Conservation (phyloP, 2,888 invertebrate genomes). For the Nomada lathburiana region DNA sequence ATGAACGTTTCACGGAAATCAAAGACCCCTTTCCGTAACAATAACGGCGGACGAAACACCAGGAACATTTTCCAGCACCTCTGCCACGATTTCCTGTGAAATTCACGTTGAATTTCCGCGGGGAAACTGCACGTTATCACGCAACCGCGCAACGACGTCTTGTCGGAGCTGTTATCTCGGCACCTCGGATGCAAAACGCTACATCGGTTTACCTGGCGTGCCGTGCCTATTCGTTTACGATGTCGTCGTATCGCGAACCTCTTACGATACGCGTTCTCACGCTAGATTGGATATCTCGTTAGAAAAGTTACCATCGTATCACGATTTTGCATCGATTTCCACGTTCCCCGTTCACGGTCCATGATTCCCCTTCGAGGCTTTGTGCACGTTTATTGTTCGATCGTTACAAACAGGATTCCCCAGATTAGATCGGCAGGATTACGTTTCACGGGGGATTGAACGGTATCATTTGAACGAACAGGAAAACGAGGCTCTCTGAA, state of each 20-base stretch:
- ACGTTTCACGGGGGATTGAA: background rate
- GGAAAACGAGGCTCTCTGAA: background rate
- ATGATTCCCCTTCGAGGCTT: background rate
- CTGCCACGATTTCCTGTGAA: background rate
- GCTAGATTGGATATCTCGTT: background rate
- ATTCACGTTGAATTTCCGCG: background rate
- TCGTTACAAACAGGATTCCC: too few relatives aligned
- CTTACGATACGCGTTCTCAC: slow-evolving; percentile 4
- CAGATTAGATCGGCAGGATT: background rate
- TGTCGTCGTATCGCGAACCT: slow-evolving; percentile 1
- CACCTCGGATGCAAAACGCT: too few relatives aligned
- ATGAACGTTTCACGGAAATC: too few relatives aligned
- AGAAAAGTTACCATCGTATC: slow-evolving; percentile 18
- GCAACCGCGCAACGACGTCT: background rate
- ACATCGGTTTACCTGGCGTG: background rate
- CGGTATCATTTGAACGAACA: background rate
- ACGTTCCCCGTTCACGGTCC: background rate
- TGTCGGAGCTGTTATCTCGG: background rate
- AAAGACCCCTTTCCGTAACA: too few relatives aligned
- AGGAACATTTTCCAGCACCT: background rate
- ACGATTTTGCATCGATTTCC: background rate
- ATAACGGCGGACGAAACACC: too few relatives aligned
- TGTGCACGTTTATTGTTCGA: too few relatives aligned
- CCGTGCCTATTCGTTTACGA: slow-evolving; percentile 20
- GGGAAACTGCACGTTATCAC: background rate